phyloP scores from a whole-genome alignment of 2,888 invertebrate species.

The Acrobasis suavella region DNA sequence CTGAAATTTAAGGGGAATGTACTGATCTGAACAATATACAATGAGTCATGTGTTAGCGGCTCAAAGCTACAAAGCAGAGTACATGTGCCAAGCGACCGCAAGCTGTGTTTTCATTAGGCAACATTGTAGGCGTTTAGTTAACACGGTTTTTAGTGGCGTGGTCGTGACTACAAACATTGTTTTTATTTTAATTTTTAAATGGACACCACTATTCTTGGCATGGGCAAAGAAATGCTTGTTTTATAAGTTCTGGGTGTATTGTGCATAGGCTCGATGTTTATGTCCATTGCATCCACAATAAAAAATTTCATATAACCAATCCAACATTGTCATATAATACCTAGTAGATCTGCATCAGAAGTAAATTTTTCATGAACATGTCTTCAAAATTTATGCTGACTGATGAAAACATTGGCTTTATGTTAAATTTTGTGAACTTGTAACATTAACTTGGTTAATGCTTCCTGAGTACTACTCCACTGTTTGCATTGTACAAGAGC shows the following conservation, averaged over 20 bases:
- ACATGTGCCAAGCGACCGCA: constrained; percentile 12
- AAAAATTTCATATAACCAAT: no score
- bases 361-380: neutral
- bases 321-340: no score
- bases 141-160: neutral
- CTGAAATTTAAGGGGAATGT: neutral
- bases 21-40: constrained; percentile 3
- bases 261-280: no score
- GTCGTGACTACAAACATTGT: neutral
- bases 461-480: neutral
- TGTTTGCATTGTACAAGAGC: neutral
- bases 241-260: no score
- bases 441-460: constrained; percentile 5
- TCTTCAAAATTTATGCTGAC: neutral
- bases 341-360: neutral
- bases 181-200: neutral
- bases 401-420: neutral
- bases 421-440: neutral
- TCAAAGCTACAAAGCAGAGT: neutral
- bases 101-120: neutral
- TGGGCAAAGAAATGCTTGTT: no score
- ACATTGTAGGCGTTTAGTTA: neutral
- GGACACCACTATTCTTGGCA: no score
- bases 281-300: no score
- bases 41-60: constrained; percentile 1